Base-by-base conservation (phyloP, 37 sponge, comb jelly and placozoan species). In the Chondrilla cf. caribensis region DNA sequence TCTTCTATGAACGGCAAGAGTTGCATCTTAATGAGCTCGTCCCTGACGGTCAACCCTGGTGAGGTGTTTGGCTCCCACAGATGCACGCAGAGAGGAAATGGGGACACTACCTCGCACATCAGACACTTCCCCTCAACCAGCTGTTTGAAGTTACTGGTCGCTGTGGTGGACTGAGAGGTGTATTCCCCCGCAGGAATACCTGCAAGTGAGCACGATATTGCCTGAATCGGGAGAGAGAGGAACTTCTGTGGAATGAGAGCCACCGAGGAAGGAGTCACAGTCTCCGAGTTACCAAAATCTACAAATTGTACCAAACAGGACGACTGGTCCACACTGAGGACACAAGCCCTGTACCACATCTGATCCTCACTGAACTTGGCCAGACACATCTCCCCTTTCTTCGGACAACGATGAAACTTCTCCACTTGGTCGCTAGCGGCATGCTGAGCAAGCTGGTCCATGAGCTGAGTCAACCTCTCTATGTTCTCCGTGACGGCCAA, bases 241-340 rank as follows among this genome's bases (percentile, higher is more conserved):
- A 79, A 58, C 8, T 58, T 70, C 11, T 82, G 73, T 0, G 77
- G 39, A 24, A 88, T 70, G 78, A 79, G 73, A 25, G 38, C 64
- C 5, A 92, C n/a, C 41, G 81, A 64, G 3, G 67, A 15, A 0
- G 59, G 59, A 18, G 60, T 28, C 1, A 92, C 73, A 0, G 79
- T 88, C 0, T 85, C 86, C n/a, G 40, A 44, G 55, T 81, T 78
- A 39, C 92, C 92, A 70, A 58, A 82, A 79, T 92, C 92, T 0
- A 87, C 86, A 33, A 83, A 87, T 38, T 55, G 78, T 7, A 92
- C 80, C 32, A 37, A 35, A 7, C 19, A 21, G 32, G 37, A 31
- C 26, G 70, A n/a, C 18, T 19, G 36, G 4, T 31, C 26, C 19
- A 17, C 70, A 11, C 32, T 37, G 33, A 68, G 32, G 19, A 68